A percentile compares a stretch with the other conserved stretches of the same genome.
Evolutionary conservation across 2,797 vertebrate species (phyloP).

Genomic region (Sebastes oblongus): DNA sequence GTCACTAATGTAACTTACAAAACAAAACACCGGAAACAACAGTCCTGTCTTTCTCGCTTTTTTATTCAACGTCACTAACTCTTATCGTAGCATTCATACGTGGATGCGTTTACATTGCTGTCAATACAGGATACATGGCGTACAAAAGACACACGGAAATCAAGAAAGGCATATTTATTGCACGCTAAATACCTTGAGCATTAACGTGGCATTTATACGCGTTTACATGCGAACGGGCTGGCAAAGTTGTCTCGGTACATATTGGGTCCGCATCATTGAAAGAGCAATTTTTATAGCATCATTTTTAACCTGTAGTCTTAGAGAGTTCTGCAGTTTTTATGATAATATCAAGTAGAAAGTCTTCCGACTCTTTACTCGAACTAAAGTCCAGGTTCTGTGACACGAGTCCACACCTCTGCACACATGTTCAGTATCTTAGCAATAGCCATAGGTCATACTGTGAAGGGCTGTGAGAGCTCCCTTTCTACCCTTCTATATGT

Average conservation of each 20-base stretch:
- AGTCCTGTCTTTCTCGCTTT: too few relatives aligned
- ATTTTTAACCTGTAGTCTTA: background rate
- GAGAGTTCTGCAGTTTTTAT: background rate
- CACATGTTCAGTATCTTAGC: background rate
- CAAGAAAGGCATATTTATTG: too few relatives aligned
- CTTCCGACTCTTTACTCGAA: background rate
- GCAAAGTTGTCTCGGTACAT: background rate
- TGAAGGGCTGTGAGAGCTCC: slow-evolving; percentile 9
- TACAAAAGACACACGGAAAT: too few relatives aligned
- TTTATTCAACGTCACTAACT: too few relatives aligned
- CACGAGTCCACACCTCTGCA: background rate
- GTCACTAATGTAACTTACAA: too few relatives aligned
- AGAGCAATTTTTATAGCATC: background rate
- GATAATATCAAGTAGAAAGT: background rate
- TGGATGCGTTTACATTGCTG: too few relatives aligned
- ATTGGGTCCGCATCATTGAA: background rate
- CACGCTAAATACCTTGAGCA: too few relatives aligned
- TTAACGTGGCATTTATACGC: too few relatives aligned
- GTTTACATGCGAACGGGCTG: too few relatives aligned
- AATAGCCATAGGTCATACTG: slow-evolving; percentile 12
- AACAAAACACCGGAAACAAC: too few relatives aligned
- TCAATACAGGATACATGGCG: too few relatives aligned
- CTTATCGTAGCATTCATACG: too few relatives aligned
- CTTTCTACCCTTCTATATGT: slow-evolving; percentile 24
- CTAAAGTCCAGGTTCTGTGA: background rate